A percentile compares a stretch with the other conserved stretches of the same genome.
Evolutionary conservation across 2,797 vertebrate species (phyloP).

Genomic region (Paedocypris micromegethes): DNA sequence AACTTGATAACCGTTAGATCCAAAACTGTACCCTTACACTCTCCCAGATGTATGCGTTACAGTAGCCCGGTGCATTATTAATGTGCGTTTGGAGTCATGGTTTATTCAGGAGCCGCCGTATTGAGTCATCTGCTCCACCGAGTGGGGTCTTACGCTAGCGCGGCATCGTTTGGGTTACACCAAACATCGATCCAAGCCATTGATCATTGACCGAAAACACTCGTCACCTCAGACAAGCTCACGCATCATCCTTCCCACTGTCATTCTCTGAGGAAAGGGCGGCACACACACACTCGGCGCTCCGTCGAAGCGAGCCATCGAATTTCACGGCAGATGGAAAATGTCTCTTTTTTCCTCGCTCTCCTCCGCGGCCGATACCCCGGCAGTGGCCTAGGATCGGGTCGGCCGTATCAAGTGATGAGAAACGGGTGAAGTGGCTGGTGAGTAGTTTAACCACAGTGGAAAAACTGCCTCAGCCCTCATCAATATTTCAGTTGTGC

Average conservation of each 20-base stretch:
- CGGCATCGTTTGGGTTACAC: constrained; percentile 6
- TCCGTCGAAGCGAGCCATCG: constrained; percentile 71
- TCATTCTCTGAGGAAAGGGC: background rate
- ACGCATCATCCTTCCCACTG: constrained; percentile 4
- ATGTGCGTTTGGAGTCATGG: constrained; percentile 28
- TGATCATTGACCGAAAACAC: constrained; percentile 14
- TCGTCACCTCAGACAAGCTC: background rate
- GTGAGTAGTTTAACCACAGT: constrained; percentile 71
- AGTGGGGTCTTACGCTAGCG: background rate
- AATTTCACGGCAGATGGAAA: constrained; percentile 78
- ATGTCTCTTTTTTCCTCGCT: constrained; percentile 52
- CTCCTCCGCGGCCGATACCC: constrained; percentile 46
- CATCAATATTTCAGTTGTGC: constrained; percentile 90
- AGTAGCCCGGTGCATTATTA: constrained; percentile 27
- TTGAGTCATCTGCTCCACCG: constrained; percentile 21
- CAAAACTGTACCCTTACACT: constrained; percentile 2
- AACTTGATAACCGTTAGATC: constrained; percentile 9
- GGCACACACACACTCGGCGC: constrained; percentile 56
- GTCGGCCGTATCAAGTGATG: constrained; percentile 67
- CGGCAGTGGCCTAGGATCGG: constrained; percentile 35
- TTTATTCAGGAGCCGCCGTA: constrained; percentile 24
- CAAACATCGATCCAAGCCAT: constrained; percentile 6
- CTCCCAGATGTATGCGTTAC: constrained; percentile 15
- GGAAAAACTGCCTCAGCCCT: constrained; percentile 85
- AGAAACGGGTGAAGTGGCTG: constrained; percentile 65